Evolutionary conservation across 1,140 invertebrate species (phyloP).

Genomic region (Zaprionus lachaisei): DNA sequence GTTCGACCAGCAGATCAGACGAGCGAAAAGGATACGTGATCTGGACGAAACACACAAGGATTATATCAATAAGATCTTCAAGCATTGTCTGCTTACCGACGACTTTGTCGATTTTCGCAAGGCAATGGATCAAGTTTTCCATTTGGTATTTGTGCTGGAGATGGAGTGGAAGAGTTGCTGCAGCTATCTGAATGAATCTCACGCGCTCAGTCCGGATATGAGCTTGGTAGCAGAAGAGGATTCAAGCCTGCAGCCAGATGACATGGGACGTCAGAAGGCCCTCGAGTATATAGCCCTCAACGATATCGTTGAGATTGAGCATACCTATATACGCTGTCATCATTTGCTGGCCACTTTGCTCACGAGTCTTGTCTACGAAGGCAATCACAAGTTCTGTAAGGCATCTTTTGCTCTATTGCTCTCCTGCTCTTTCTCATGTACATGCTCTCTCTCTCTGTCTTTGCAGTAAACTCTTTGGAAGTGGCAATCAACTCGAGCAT

Average conservation of each 20-base stretch:
- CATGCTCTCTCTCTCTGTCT: conserved; percentile 7
- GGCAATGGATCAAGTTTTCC: conserved; percentile 69
- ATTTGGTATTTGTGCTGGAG: conserved; percentile 62
- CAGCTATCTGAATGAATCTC: conserved; percentile 47
- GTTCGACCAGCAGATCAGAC: conserved; percentile 53
- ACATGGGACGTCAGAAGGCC: neutral
- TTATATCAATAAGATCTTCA: conserved; percentile 49
- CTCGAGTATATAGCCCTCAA: conserved; percentile 57
- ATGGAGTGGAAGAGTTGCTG: conserved; percentile 60
- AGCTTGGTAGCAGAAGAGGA: conserved; percentile 20
- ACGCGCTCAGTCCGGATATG: conserved; percentile 55
- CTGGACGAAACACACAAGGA: conserved; percentile 60
- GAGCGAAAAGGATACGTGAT: conserved; percentile 55
- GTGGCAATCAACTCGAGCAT: conserved; percentile 68
- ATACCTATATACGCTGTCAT: conserved; percentile 78
- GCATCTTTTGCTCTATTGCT: neutral
- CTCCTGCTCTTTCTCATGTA: neutral
- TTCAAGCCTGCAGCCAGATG: neutral
- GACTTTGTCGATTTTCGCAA: conserved; percentile 49
- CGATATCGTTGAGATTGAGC: conserved; percentile 69
- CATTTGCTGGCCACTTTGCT: conserved; percentile 64
- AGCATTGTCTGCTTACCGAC: conserved; percentile 62
- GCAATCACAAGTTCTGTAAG: conserved; percentile 72
- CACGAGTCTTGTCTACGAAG: conserved; percentile 56
- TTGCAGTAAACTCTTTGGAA: conserved; percentile 69